Evolutionary conservation across 1,140 invertebrate genomes (phyloP), one percentile per base, ranked within the genome.

Genomic region (Diorhabda carinulata): DNA sequence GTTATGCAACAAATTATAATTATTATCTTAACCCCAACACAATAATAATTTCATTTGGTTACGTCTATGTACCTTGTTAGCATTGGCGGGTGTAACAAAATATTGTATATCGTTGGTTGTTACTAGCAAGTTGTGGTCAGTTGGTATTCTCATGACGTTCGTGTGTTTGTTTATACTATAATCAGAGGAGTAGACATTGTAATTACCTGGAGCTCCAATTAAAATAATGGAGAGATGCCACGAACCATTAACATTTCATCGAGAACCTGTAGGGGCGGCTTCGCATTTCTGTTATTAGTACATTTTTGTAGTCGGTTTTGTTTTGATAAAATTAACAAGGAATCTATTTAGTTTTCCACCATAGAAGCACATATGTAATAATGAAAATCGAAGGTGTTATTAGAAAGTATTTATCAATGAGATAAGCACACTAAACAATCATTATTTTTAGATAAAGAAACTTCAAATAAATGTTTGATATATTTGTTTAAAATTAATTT

Each of bases 221-320:
- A 77, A 77, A 76, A 76, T 77, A 77, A 77, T 77, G 74, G 72
- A 74, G 69, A 71, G 69, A 74, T 76, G 76, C 76, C 76, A 77
- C 64, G 74, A 76, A 76, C 74, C 75, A 77, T 77, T 77, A 77
- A 73, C 74, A 74, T 77, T 77, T 77, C 68, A 65, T 47, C 41
- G 43, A 40, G 57, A 43, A 44, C 25, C 43, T 45, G 56, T 45
- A 44, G 44, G 8, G 43, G 43, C n/a, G 58, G 43, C 42, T 8
- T 45, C 57, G 65, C 41, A 59, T 40, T 65, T 25, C 25, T 25
- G 25, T 25, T 25, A 25, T 25, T 25, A 25, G 25, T 25, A 25
- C 25, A 25, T 25, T 25, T 25, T 25, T 25, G 25, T 25, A 25
- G 25, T 25, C 25, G 25, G 25, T 25, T 25, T 25, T 25, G 25